Conservation (phyloP, 2,888 invertebrate genomes). For the Aspidiotus rigidus region DNA sequence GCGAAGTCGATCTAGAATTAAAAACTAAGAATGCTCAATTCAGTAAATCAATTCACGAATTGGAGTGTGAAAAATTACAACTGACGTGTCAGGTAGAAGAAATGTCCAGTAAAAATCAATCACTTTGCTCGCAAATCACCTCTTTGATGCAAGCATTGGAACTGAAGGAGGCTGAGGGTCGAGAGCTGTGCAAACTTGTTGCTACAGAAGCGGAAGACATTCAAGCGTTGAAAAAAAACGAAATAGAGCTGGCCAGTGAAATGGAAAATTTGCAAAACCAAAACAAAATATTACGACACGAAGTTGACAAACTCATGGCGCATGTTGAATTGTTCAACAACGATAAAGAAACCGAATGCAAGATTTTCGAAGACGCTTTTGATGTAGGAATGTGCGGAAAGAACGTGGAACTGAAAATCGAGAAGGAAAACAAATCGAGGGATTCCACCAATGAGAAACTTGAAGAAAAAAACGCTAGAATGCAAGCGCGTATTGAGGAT, state of each 20-base stretch:
- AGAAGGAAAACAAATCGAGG: neutral
- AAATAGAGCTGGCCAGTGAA: neutral
- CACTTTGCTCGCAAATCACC: neutral
- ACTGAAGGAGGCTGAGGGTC: slow-evolving; percentile 6
- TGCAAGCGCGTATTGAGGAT: slow-evolving; percentile 16
- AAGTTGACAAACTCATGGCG: neutral
- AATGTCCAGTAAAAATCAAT: neutral
- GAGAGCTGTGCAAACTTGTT: slow-evolving; percentile 11
- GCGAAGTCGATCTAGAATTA: slow-evolving; percentile 37
- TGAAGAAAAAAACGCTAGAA: slow-evolving; percentile 10
- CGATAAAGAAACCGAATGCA: neutral
- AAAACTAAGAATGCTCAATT: slow-evolving; percentile 10
- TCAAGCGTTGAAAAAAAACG: slow-evolving; percentile 7
- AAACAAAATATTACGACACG: neutral
- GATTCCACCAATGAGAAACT: slow-evolving; percentile 1
- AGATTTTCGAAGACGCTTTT: neutral
- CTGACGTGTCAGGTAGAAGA: slow-evolving; percentile 8
- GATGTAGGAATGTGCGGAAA: neutral
- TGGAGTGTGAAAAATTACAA: slow-evolving; percentile 3
- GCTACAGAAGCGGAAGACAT: neutral
- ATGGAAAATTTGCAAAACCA: neutral
- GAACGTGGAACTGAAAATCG: neutral
- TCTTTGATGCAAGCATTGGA: slow-evolving; percentile 1
- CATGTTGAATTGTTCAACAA: neutral
- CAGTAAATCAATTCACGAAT: slow-evolving; percentile 1